phyloP scores from a whole-genome alignment of 35 echinoderm and acorn worm species.

The Ptychodera flava region DNA sequence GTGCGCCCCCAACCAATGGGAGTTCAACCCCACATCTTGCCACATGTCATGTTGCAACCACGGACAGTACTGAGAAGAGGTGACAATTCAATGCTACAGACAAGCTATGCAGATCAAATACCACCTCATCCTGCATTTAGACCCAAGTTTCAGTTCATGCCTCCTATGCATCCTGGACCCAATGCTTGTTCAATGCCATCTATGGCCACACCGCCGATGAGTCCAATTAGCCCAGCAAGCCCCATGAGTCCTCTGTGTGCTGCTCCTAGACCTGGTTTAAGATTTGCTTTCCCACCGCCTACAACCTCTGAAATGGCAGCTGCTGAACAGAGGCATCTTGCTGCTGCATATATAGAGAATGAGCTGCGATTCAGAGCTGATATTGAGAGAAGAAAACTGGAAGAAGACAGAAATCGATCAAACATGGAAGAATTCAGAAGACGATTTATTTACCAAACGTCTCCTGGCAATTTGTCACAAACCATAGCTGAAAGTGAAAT shows the following conservation, averaged over 20 bases:
- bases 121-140: neutral
- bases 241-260: slow-evolving; percentile 63
- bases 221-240: slow-evolving; percentile 38
- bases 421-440: neutral
- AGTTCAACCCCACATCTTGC: neutral
- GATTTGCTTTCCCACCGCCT: neutral
- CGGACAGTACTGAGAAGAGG: slow-evolving; percentile 21
- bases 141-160: slow-evolving; percentile 9
- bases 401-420: neutral
- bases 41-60: slow-evolving; percentile 2
- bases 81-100: neutral
- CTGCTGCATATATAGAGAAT: neutral
- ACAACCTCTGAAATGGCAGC: neutral
- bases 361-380: neutral
- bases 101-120: slow-evolving; percentile 4
- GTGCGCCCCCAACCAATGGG: neutral
- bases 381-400: neutral
- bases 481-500: neutral
- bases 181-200: slow-evolving; percentile 21
- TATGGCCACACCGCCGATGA: slow-evolving; percentile 3
- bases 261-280: slow-evolving; percentile 31
- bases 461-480: neutral
- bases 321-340: neutral
- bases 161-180: slow-evolving; percentile 12
- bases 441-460: neutral